These are phyloP conservation scores for Falco punctatus DNA, from an alignment of 2,113 vertebrate species.

Conservation along the genomic window DNA sequence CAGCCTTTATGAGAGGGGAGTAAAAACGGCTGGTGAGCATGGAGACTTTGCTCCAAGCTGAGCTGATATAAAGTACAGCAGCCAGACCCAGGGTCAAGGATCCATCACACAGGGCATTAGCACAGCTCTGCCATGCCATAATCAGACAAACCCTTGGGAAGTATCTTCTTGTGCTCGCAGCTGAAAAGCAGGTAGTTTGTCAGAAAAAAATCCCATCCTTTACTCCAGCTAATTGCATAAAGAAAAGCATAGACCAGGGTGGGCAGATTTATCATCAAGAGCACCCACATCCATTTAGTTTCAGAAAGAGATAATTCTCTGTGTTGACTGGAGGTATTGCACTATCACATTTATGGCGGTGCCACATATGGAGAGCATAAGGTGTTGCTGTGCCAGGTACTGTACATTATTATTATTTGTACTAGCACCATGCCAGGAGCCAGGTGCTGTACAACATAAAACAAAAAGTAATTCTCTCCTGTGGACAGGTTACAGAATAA, in stretches of 20 bases:
- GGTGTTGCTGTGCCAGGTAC: constrained; percentile 13
- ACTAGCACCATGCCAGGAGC: constrained; percentile 28
- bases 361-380: constrained; percentile 4
- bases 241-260: neutral
- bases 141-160: neutral
- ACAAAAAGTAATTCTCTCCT: constrained; percentile 64
- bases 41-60: neutral
- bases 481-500: constrained; percentile 39
- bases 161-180: neutral
- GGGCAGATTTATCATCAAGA: constrained; percentile 39
- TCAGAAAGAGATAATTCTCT: constrained; percentile 17
- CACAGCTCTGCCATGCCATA: neutral
- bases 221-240: constrained; percentile 20
- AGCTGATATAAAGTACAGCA: neutral
- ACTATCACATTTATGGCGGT: constrained; percentile 43
- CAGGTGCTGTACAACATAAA: constrained; percentile 51
- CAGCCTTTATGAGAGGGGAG: neutral
- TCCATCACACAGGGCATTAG: neutral
- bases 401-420: constrained; percentile 68
- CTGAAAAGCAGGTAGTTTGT: neutral
- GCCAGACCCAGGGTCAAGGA: neutral
- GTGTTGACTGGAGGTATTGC: neutral
- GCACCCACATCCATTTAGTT: constrained; percentile 2
- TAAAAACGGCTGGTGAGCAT: accelerated
- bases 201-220: constrained; percentile 16